Evolutionary conservation across 1,140 invertebrate genomes (phyloP).

Genomic region (Araneus ventricosus): DNA sequence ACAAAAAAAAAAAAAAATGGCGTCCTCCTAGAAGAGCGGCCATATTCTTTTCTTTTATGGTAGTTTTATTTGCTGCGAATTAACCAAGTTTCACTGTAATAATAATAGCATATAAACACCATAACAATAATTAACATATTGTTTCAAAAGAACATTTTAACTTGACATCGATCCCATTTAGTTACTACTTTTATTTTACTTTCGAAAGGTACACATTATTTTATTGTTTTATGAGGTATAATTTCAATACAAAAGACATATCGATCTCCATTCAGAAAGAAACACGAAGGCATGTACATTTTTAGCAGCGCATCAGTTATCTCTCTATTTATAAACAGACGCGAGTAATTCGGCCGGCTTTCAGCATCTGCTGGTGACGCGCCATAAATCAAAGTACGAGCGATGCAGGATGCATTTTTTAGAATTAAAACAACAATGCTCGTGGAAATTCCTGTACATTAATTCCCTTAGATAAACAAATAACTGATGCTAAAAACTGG

Average conservation of each 20-base stretch:
- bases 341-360: neutral
- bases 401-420: neutral
- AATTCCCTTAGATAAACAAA: slow-evolving; percentile 22
- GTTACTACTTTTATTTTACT: neutral
- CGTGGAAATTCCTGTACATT: neutral
- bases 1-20: too few relatives aligned
- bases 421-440: neutral
- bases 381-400: neutral
- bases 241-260: neutral
- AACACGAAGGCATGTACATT: neutral
- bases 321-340: neutral
- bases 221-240: neutral
- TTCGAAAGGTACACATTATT: neutral
- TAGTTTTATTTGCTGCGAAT: too few relatives aligned
- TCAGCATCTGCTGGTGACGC: neutral
- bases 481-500: neutral
- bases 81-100: too few relatives aligned
- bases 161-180: too few relatives aligned
- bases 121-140: too few relatives aligned
- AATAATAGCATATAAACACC: too few relatives aligned
- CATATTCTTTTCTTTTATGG: too few relatives aligned
- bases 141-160: too few relatives aligned
- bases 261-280: neutral
- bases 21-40: too few relatives aligned
- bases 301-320: neutral